These are phyloP conservation scores for Pasiphila rectangulata DNA, from an alignment of 2,888 invertebrate species.

Conservation along the genomic window DNA sequence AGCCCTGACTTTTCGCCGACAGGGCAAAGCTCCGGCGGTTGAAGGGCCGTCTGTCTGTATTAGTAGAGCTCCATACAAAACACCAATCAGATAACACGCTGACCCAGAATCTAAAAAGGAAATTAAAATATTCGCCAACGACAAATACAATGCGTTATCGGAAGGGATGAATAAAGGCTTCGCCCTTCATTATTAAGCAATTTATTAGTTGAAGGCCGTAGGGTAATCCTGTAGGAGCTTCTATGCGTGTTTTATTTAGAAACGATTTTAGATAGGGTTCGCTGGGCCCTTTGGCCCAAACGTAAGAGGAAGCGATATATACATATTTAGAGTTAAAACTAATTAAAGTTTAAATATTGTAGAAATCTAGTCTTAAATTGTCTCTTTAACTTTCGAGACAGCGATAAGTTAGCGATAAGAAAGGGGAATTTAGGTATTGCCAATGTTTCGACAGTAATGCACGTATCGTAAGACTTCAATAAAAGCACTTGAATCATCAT, in stretches of 20 bases:
- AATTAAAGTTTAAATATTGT: too few relatives aligned
- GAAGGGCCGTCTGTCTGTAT: too few relatives aligned
- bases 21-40: too few relatives aligned
- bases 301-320: slow-evolving; percentile 6
- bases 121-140: slow-evolving; percentile 16
- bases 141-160: slow-evolving; percentile 31
- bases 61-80: background rate
- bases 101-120: slow-evolving; percentile 7
- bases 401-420: too few relatives aligned
- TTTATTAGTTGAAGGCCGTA: slow-evolving; percentile 67
- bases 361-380: too few relatives aligned
- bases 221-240: slow-evolving; percentile 63
- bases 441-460: too few relatives aligned
- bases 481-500: too few relatives aligned
- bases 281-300: slow-evolving; percentile 40
- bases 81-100: slow-evolving; percentile 1
- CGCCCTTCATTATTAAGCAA: slow-evolving; percentile 71
- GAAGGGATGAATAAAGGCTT: slow-evolving; percentile 41
- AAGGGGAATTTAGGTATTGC: too few relatives aligned
- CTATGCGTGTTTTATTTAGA: slow-evolving; percentile 72
- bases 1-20: too few relatives aligned
- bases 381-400: too few relatives aligned
- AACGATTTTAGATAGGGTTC: slow-evolving; percentile 77
- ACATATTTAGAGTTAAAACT: background rate
- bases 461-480: too few relatives aligned